phyloP scores from a whole-genome alignment of 1,140 invertebrate genomes.

The Drosophila nigromelanica region DNA sequence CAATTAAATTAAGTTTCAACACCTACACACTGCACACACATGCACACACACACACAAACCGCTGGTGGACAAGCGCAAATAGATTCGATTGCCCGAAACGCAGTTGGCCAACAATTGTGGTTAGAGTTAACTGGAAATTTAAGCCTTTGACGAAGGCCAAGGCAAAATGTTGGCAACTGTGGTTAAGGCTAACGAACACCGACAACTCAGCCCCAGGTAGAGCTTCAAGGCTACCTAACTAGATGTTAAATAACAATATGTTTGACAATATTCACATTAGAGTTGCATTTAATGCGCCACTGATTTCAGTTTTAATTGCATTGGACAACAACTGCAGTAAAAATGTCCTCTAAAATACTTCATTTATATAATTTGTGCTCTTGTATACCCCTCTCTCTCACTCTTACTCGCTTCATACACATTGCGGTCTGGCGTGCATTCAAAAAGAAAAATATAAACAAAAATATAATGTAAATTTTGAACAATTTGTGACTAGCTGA shows the following conservation, averaged over 20 bases:
- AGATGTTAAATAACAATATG: background rate
- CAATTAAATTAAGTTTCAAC: slow-evolving; percentile 2
- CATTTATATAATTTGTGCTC: background rate
- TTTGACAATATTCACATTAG: background rate
- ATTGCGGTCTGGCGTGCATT: slow-evolving; percentile 10
- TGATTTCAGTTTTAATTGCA: background rate
- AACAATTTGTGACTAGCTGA: slow-evolving; percentile 5
- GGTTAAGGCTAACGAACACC: background rate
- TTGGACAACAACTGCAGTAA: background rate
- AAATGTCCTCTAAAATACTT: background rate
- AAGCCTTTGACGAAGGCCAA: slow-evolving; percentile 3
- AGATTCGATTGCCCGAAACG: background rate
- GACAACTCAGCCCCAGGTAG: background rate
- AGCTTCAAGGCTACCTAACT: background rate
- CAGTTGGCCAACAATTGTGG: slow-evolving; percentile 18
- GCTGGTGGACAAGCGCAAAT: background rate
- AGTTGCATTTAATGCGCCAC: background rate
- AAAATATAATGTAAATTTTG: slow-evolving; percentile 11
- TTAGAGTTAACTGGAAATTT: slow-evolving; percentile 4
- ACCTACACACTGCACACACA: background rate
- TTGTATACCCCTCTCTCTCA: background rate
- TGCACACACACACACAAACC: background rate
- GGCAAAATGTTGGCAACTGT: background rate
- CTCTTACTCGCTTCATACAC: background rate
- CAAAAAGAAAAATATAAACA: background rate